These are phyloP conservation scores for Drosophila repleta DNA, from an alignment of 1,140 invertebrate species.

Conservation along the genomic window DNA sequence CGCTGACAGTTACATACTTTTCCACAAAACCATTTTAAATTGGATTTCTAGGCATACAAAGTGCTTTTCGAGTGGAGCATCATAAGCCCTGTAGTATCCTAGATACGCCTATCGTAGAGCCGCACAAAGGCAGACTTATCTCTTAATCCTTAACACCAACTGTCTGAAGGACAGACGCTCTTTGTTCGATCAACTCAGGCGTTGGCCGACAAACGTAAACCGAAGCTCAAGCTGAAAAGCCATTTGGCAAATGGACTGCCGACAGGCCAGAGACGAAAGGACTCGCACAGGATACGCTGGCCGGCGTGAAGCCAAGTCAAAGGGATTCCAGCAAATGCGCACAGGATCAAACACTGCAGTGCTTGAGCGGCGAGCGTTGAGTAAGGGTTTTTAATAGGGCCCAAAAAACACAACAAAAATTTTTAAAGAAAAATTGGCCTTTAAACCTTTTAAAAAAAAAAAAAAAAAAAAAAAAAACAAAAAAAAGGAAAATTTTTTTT, in stretches of 20 bases:
- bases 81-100: too few species aligned
- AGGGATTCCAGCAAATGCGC: conserved; percentile 2
- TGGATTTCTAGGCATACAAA: too few species aligned
- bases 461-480: too few species aligned
- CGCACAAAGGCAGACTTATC: neutral
- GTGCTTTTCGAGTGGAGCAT: too few species aligned
- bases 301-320: neutral
- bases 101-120: neutral
- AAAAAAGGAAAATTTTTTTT: too few species aligned
- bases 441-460: too few species aligned
- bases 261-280: too few species aligned
- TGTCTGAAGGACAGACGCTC: neutral
- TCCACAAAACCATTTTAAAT: too few species aligned
- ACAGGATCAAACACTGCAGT: conserved; percentile 14
- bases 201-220: neutral
- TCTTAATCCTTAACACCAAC: neutral
- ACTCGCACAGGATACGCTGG: neutral
- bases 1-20: too few species aligned
- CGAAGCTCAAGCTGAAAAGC: conserved; percentile 1
- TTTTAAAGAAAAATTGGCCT: conserved; percentile 24
- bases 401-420: conserved; percentile 15
- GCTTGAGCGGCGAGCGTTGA: conserved; percentile 3
- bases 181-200: neutral
- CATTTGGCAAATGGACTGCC: conserved; percentile 12
- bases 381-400: conserved; percentile 26